These are phyloP conservation scores for Clinocottus analis DNA, from an alignment of 2,113 vertebrate species.

Conservation along the genomic window DNA sequence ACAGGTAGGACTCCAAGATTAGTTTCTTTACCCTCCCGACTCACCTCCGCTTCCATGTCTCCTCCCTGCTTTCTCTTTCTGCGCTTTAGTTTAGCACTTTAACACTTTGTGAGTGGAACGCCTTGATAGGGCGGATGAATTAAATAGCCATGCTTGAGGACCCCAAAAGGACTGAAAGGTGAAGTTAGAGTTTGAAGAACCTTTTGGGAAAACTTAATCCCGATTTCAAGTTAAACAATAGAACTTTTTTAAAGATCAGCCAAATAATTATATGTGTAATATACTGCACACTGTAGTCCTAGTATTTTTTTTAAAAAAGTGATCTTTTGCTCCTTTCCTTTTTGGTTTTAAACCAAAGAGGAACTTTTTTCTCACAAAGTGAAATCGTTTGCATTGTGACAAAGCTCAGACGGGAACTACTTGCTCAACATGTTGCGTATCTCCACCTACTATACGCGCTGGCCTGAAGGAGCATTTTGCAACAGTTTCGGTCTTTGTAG, in stretches of 20 bases:
- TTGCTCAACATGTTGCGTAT: constrained; percentile 42
- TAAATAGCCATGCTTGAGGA: background rate
- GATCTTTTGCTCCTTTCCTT: background rate
- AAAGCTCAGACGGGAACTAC: constrained; percentile 24
- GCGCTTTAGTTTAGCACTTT: background rate
- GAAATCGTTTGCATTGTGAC: background rate
- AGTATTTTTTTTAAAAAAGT: background rate
- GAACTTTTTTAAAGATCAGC: background rate
- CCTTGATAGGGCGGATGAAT: background rate
- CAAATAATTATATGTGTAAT: background rate
- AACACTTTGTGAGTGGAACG: background rate
- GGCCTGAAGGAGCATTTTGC: constrained; percentile 18
- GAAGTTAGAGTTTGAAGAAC: background rate
- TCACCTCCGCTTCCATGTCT: background rate
- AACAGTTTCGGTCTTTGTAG: constrained; percentile 44
- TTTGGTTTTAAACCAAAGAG: constrained; percentile 3
- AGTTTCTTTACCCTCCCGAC: background rate
- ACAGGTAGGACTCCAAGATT: constrained; percentile 77
- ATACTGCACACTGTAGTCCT: background rate
- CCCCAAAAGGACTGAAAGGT: background rate
- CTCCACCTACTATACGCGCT: constrained; percentile 5
- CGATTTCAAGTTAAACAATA: background rate
- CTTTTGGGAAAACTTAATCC: background rate
- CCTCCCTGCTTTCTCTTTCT: constrained; percentile 26
- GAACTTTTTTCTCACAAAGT: background rate